Evolutionary conservation across 2,888 invertebrate species (phyloP), one percentile per base, ranked within the genome.

Genomic region (Acronicta leporina): DNA sequence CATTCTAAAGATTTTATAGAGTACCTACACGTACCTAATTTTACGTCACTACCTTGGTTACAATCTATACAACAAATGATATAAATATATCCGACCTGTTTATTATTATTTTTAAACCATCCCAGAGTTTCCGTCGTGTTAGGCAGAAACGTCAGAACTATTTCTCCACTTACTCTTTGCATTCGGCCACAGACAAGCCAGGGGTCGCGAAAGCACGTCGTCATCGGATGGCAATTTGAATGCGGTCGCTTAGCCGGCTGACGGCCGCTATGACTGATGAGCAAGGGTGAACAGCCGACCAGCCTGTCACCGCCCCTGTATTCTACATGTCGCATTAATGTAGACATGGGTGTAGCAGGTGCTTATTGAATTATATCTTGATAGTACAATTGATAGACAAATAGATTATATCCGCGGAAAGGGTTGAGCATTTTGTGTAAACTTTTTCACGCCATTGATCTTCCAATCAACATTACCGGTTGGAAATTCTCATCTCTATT

Each of bases 211-310:
- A 94, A 94, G 91, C 92, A 91, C 92, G 88, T 79, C 91, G 94
- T 94, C 94, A 94, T 94, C 91, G 90, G 88, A 85, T 86, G 88
- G 92, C 91, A 94, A 94, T 94, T 94, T 94, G 94, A 94, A 94
- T 94, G 91, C 85, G 93, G 90, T 89, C 94, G 92, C 93, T 93
- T 92, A 92, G 92, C 90, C 88, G 88, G 85, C 84, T 89, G 91
- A 90, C 90, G 88, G 79, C 86, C 82, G 87, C 82, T 82, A 92
- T 94, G 94, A 94, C 93, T 92, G 94, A 94, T 94, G 94, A 92
- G 92, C 88, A 93, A 92, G 93, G 92, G 92, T 92, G 90, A 92
- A 90, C 89, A 91, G 90, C 88, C 86, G 91, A 92, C 90, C 90
- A 81, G 84, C 87, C 86, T 88, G 91, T 91, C 92, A 91, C 86